Base-by-base conservation (phyloP, 2,888 invertebrate genomes). In the Aproaerema taeniolella region DNA sequence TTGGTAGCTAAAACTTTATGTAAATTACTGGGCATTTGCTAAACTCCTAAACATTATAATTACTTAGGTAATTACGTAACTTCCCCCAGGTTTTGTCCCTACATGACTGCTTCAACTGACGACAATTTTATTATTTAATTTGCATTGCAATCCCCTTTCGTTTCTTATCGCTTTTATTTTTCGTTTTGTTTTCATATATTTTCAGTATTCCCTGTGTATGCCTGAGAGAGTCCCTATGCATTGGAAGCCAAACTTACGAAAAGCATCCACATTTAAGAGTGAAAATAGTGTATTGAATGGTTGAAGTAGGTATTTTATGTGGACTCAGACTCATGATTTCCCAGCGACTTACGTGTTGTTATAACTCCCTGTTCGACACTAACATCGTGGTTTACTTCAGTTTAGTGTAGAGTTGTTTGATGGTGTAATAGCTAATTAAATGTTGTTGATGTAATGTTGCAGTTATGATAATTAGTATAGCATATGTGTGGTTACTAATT, bases 211-310 rank as follows among this genome's bases (percentile, higher is more conserved):
- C 75, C 78, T 87, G 69, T 85, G 83, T 86, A 87, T 87, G 87
- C 87, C 87, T 67, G 82, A 85, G 69, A 83, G 87, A 82, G 80
- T 87, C 64, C 80, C 85, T 64, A 86, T 87, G 81, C 78, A 85
- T 79, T 87, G 87, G 86, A 83, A 85, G 72, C 86, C 87, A 71
- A 86, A 86, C 78, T 83, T 87, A 75, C 77, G 74, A 74, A 87
- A 86, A 82, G 81, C 86, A 77, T 83, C 86, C 72, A 85, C 83
- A 65, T 85, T 85, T 83, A 87, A 85, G 74, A 87, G 87, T 77
- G 86, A 86, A 83, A 87, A 86, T 87, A 86, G 87, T 80, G 83
- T 87, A 67, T 79, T 85, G 75, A 85, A 86, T 82, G 86, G 86
- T 83, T 87, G 77, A 86, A 58, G 81, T 82, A 81, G 80, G 83